phyloP scores from a whole-genome alignment of 2,113 vertebrate genomes.

The Peucedramus taeniatus region DNA sequence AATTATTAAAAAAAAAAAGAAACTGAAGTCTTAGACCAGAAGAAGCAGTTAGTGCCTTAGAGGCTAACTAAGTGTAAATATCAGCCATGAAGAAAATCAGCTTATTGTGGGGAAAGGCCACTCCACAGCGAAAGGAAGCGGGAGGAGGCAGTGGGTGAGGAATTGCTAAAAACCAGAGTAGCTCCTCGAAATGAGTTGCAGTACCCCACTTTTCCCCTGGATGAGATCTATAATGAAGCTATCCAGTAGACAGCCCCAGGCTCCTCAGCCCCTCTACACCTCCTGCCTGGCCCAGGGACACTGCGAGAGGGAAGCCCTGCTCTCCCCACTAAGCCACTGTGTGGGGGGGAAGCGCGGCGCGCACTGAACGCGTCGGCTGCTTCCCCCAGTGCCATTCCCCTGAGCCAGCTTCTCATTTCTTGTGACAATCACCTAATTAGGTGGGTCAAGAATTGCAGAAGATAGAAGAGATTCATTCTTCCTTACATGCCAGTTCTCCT shows the following conservation, averaged over 20 bases:
- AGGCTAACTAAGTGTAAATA: slow-evolving; percentile 17
- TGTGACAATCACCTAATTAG: slow-evolving; percentile 14
- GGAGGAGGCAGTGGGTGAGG: neutral
- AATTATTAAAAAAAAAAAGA: neutral
- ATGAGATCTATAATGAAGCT: neutral
- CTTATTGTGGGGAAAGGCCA: neutral
- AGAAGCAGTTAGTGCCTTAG: neutral
- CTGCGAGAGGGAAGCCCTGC: neutral
- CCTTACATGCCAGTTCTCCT: neutral
- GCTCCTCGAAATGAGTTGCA: neutral
- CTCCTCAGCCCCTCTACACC: neutral
- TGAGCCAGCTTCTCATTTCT: slow-evolving; percentile 20
- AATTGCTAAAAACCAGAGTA: neutral
- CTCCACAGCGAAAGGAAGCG: neutral
- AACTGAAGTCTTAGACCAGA: neutral
- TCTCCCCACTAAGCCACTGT: neutral
- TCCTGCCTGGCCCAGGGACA: neutral
- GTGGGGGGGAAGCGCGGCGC: neutral
- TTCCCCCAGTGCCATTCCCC: neutral
- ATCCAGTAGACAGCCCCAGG: neutral
- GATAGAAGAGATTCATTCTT: neutral
- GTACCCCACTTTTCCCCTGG: neutral
- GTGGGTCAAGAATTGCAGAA: slow-evolving; percentile 35
- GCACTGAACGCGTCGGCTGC: neutral
- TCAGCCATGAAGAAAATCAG: neutral